phyloP scores from a whole-genome alignment of 2,888 invertebrate species.

The Rhabditophanes sp. region DNA sequence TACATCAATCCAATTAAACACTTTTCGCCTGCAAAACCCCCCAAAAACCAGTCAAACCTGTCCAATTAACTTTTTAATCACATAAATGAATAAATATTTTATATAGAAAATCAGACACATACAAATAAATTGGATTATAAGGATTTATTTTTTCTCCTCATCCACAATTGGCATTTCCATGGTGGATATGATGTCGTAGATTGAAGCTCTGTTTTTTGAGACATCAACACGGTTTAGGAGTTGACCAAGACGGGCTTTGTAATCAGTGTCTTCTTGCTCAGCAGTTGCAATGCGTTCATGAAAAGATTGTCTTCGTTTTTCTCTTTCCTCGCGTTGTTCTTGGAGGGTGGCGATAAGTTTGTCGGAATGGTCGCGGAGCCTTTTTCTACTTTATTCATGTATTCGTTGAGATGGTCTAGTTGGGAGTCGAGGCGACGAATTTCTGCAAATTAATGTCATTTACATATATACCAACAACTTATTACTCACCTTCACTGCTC shows the following conservation, averaged over 20 bases:
- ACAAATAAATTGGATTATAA: too few species aligned
- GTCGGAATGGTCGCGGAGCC: conserved; percentile 29
- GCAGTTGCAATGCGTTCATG: conserved; percentile 29
- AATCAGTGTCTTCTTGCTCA: conserved; percentile 38
- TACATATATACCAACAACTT: neutral
- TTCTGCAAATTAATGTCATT: conserved; percentile 22
- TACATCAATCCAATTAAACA: too few species aligned
- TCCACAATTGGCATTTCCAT: conserved; percentile 8
- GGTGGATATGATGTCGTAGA: conserved; percentile 7
- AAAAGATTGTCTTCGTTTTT: conserved; percentile 37
- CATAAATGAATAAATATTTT: too few species aligned
- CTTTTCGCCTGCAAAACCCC: too few species aligned
- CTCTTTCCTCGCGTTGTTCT: conserved; percentile 37
- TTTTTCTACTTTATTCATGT: conserved; percentile 36
- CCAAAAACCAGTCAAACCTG: too few species aligned
- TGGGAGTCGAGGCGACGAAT: conserved; percentile 40
- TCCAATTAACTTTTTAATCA: too few species aligned
- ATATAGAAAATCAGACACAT: too few species aligned
- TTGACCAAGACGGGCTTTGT: conserved; percentile 29
- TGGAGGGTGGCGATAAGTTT: conserved; percentile 33
- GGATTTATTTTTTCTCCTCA: too few species aligned
- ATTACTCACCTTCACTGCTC: conserved; percentile 27
- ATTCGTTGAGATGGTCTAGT: conserved; percentile 42
- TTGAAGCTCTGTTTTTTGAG: conserved; percentile 12
- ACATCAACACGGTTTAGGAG: conserved; percentile 26